Evolutionary conservation across 1,140 invertebrate genomes (phyloP), one percentile per base, ranked within the genome.

Genomic region (Manduca sexta): DNA sequence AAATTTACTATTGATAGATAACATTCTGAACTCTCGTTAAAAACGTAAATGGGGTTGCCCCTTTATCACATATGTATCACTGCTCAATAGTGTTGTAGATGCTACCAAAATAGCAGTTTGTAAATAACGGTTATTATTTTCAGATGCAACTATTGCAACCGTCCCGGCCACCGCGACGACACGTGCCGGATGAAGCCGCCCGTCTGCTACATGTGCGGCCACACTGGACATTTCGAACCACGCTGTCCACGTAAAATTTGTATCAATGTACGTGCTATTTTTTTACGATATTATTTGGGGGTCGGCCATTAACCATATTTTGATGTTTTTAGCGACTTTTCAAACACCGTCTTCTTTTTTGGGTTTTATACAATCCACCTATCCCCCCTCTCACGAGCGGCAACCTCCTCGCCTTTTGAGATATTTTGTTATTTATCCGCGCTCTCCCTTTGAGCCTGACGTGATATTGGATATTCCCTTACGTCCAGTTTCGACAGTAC

Each of bases 231-330:
- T 63, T 73, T 65, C 11, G 91, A 91, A 53, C 80, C 87, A 0
- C 74, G 88, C 10, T 93, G 92, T 64, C 90, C 91, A 0, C 84
- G 88, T 31, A 90, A 87, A 61, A 88, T 91, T 44, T 93, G 92
- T 64, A 81, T 92, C 38, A 90, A 90, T 57, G 91, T 93, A 84
- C 82, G 83, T 83, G 12, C 29, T 29, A 21, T n/a, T n/a, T n/a
- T n/a, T n/a, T n/a, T n/a, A n/a, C n/a, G n/a, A n/a, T n/a, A n/a
- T n/a, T n/a, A n/a, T n/a, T n/a, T n/a, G n/a, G n/a, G n/a, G n/a
- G n/a, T n/a, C n/a, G n/a, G n/a, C n/a, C n/a, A n/a, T n/a, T n/a
- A n/a, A n/a, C n/a, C n/a, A n/a, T n/a, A n/a, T n/a, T n/a, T n/a
- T n/a, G n/a, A n/a, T n/a, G n/a, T n/a, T n/a, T n/a, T n/a, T n/a